Percentiles rank a stretch among this genome's conserved stretches.
Conservation (phyloP, 2,797 vertebrate species). For the Semotilus atromaculatus region DNA sequence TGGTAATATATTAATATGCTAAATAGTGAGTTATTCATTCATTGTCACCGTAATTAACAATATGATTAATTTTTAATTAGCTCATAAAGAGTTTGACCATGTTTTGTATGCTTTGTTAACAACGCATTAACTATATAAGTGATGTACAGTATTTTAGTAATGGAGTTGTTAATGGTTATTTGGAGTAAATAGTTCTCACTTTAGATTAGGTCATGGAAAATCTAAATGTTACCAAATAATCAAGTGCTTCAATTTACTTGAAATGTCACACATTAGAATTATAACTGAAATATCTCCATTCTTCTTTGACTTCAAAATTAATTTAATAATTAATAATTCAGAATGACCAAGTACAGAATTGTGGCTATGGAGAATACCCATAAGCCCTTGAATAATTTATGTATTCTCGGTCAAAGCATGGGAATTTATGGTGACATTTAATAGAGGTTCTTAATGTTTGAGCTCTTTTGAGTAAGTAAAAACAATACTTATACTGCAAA, state of each 20-base stretch:
- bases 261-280: not conserved
- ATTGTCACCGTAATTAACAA: not conserved
- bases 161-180: not conserved
- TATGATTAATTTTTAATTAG: not conserved
- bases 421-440: not conserved
- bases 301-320: not conserved
- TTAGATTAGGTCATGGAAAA: not conserved
- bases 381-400: not conserved
- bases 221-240: not conserved
- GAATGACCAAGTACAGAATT: not conserved
- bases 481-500: not conserved
- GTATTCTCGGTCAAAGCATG: not conserved
- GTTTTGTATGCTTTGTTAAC: not conserved
- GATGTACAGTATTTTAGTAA: not conserved
- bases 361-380: not conserved
- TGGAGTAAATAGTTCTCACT: not conserved
- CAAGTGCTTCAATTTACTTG: not conserved
- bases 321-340: conserved; percentile 15
- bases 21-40: not conserved
- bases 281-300: not conserved
- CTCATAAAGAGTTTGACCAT: not conserved
- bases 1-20: not conserved
- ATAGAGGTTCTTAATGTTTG: not conserved
- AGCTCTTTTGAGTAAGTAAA: not conserved
- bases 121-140: not conserved